Base-by-base conservation (phyloP, 2,888 invertebrate species). In the Heliconius hortense region DNA sequence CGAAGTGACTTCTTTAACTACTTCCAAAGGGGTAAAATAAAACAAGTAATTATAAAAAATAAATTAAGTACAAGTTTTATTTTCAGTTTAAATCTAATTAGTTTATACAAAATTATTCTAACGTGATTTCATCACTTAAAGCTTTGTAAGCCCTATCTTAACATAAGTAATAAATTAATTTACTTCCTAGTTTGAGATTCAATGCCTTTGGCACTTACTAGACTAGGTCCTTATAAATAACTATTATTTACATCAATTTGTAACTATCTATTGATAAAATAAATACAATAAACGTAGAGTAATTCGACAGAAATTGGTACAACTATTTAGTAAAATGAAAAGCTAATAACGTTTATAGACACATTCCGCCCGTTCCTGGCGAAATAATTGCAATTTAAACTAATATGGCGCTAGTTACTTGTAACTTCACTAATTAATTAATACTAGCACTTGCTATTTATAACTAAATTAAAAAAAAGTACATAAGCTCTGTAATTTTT, bases 191-290 rank as follows among this genome's bases (percentile, higher is more conserved):
- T 80, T 85, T 83, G 93, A 92, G 92, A 92, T 92, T 91, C 89
- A 78, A 88, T 89, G 92, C 92, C 91, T 91, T 91, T 91, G 92
- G 91, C 92, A 90, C 90, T 84, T 84, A 82, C 83, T 82, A 86
- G 89, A 91, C 91, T 91, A 91, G 88, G 86, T 81, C 82, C 82
- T 82, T 82, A 81, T 81, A 81, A 70, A 79, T 75, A 28, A 69
- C 53, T 73, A 15, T 77, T 15, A 76, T 39, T 64, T 62, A 71
- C 60, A 24, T 28, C 7, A 66, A 21, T 11, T 69, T 28, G 60
- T 31, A 71, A 43, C 18, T 26, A 2, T 64, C 21, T 35, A n/a
- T 64, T 43, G 8, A 8, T 48, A 39, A 39, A n/a, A 66, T n/a
- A 39, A 7, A 18, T 7, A 3, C 13, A 64, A n/a, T 48, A 48